Conservation (phyloP, 30 jellyfish, hydroid and myxozoan genomes). For the Morbakka virulenta region DNA sequence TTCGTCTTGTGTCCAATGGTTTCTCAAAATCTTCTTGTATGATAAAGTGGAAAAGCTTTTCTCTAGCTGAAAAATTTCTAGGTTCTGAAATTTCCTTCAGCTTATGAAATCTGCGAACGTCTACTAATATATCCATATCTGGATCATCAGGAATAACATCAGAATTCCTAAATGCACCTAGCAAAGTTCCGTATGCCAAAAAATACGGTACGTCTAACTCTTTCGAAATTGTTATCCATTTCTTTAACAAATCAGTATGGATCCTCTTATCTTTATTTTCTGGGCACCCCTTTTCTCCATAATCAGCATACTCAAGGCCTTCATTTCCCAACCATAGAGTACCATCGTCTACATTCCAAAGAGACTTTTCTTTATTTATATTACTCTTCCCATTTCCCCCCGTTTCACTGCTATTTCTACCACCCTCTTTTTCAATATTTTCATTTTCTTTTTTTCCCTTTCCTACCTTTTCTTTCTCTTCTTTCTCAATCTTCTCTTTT, state of each 20-base stretch:
- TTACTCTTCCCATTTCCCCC: too few relatives aligned
- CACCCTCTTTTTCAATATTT: too few relatives aligned
- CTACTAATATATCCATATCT: constrained; percentile 70
- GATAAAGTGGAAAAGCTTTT: constrained; percentile 30
- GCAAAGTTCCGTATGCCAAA: constrained; percentile 75
- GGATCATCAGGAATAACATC: constrained; percentile 69
- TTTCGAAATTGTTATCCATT: constrained; percentile 62
- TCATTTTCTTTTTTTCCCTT: too few relatives aligned
- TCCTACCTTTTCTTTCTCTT: too few relatives aligned
- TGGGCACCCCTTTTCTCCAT: constrained; percentile 71
- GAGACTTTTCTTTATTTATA: too few relatives aligned
- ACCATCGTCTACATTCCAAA: too few relatives aligned
- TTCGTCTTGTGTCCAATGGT: constrained; percentile 68
- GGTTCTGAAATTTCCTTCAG: constrained; percentile 29
- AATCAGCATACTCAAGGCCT: too few relatives aligned
- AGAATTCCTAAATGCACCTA: constrained; percentile 81
- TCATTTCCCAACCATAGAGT: too few relatives aligned
- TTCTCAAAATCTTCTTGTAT: constrained; percentile 64
- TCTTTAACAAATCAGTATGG: constrained; percentile 25
- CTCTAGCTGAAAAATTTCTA: constrained; percentile 57
- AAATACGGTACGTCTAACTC: constrained; percentile 42
- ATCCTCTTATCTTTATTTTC: not conserved
- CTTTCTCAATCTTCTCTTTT: too few relatives aligned
- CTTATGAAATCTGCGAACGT: constrained; percentile 26
- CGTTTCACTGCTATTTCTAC: too few relatives aligned